Percentiles rank a stretch among this genome's conserved stretches.
phyloP scores from a whole-genome alignment of 1,140 invertebrate species.

The Calliphora vicina region DNA sequence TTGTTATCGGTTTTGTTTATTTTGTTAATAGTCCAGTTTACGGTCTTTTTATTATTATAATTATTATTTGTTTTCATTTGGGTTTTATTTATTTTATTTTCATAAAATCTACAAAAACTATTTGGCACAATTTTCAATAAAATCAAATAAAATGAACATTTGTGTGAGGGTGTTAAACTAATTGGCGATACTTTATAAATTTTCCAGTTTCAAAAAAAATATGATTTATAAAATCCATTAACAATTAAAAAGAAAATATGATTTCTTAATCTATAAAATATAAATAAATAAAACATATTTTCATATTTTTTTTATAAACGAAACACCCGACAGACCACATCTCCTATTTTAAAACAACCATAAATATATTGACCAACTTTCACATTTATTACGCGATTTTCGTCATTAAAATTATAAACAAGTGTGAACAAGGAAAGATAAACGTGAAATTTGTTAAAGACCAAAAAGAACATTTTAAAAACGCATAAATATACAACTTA shows the following conservation, averaged over 20 bases:
- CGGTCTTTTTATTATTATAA: no score
- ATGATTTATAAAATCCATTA: conserved; percentile 28
- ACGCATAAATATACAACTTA: conserved; percentile 23
- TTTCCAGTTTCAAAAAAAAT: neutral
- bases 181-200: neutral
- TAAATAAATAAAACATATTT: neutral
- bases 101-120: no score
- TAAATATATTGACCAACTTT: neutral
- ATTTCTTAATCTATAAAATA: neutral
- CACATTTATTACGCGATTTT: conserved; percentile 1
- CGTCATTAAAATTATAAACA: neutral
- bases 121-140: no score
- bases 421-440: conserved; percentile 16
- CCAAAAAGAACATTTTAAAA: conserved; percentile 21
- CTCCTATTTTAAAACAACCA: neutral
- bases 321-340: neutral
- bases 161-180: neutral
- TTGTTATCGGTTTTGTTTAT: no score
- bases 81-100: no score
- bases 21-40: no score
- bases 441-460: neutral
- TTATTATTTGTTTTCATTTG: no score
- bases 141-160: no score
- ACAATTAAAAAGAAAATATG: neutral
- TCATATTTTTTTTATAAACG: neutral